Percentiles rank a stretch among this genome's conserved stretches.
phyloP scores from a whole-genome alignment of 2,888 invertebrate genomes.

The Blera fallax region DNA sequence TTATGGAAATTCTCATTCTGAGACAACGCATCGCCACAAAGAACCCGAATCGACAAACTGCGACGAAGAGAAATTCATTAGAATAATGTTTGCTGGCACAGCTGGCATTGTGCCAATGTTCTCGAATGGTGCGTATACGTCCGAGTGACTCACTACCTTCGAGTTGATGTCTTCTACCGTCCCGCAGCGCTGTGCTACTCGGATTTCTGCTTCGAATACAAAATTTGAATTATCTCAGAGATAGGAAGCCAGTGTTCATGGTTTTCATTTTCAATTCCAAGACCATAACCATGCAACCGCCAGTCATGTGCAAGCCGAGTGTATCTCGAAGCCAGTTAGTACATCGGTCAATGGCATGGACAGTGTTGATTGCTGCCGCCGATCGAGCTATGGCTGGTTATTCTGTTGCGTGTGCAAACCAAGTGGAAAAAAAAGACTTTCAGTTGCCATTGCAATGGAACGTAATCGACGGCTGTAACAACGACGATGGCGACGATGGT shows the following conservation, averaged over 20 bases:
- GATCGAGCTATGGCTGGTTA: not conserved
- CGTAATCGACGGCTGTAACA: slow-evolving; percentile 28
- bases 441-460: slow-evolving; percentile 34
- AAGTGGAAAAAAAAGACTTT: slow-evolving; percentile 24
- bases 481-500: slow-evolving; percentile 28
- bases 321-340: slow-evolving; percentile 58
- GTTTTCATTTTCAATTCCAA: slow-evolving; percentile 70
- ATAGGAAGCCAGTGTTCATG: slow-evolving; percentile 50
- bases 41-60: slow-evolving; percentile 10
- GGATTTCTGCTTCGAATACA: slow-evolving; percentile 42
- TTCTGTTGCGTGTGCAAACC: slow-evolving; percentile 55
- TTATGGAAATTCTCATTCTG: slow-evolving; percentile 14
- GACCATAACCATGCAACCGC: slow-evolving; percentile 50
- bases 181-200: slow-evolving; percentile 12
- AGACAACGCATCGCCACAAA: slow-evolving; percentile 23
- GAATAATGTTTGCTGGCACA: slow-evolving; percentile 56
- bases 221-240: slow-evolving; percentile 8
- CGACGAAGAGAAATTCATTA: slow-evolving; percentile 40
- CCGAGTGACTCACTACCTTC: slow-evolving; percentile 61
- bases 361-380: slow-evolving; percentile 34
- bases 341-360: slow-evolving; percentile 71
- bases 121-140: slow-evolving; percentile 67
- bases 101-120: slow-evolving; percentile 60
- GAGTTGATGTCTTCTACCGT: slow-evolving; percentile 35
- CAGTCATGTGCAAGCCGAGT: slow-evolving; percentile 17